Evolutionary conservation across 2,113 vertebrate genomes (phyloP).

Genomic region (Lipophrys pholis): DNA sequence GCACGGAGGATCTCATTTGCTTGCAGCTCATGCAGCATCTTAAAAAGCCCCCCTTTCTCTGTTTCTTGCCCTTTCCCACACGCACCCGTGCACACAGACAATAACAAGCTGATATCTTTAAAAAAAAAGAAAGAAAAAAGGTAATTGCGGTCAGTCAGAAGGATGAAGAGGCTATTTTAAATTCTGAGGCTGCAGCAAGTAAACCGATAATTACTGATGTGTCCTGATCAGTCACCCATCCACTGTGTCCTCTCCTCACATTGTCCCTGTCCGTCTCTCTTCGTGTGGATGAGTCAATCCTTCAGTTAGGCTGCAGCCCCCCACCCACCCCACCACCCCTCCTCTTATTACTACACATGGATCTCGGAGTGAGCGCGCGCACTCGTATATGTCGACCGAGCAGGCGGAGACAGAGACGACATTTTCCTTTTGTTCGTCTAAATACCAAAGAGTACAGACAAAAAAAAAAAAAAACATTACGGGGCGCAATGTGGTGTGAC

Average conservation of each 20-base stretch:
- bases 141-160: slow-evolving; percentile 22
- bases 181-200: slow-evolving; percentile 18
- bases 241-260: not conserved
- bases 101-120: slow-evolving; percentile 4
- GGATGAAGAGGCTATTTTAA: slow-evolving; percentile 18
- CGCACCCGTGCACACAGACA: not conserved
- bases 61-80: not conserved
- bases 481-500: slow-evolving; percentile 63
- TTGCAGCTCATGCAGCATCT: not conserved
- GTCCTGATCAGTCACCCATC: slow-evolving; percentile 49
- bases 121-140: not conserved
- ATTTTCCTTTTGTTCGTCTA: slow-evolving; percentile 59
- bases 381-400: not conserved
- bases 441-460: slow-evolving; percentile 54
- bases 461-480: slow-evolving; percentile 53
- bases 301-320: not conserved
- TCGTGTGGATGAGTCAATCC: slow-evolving; percentile 42
- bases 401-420: slow-evolving; percentile 8
- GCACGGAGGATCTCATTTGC: slow-evolving; percentile 3
- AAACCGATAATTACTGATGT: slow-evolving; percentile 50
- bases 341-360: not conserved
- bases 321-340: no score
- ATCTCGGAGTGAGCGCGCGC: not conserved
- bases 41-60: slow-evolving; percentile 4
- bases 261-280: not conserved